Evolutionary conservation across 2,113 vertebrate genomes (phyloP).

Genomic region (Andinoacara biseriatus): DNA sequence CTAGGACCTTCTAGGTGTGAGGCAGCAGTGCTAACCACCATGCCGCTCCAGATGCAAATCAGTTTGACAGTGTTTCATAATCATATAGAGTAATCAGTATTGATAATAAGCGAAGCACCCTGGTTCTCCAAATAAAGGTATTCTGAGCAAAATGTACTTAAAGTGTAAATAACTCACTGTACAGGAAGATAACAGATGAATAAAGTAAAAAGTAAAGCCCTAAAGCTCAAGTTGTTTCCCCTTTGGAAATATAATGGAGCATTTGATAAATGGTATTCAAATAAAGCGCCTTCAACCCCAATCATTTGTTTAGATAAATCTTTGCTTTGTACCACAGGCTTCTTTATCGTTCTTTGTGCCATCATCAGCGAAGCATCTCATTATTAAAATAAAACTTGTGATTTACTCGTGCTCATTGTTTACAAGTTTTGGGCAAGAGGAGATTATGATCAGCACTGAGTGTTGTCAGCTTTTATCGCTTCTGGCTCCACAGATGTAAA

Average conservation of each 20-base stretch:
- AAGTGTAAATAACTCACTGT: background rate
- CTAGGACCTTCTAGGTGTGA: too few relatives aligned
- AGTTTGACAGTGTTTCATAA: background rate
- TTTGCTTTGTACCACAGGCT: background rate
- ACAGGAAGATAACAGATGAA: background rate
- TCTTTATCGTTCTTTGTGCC: background rate
- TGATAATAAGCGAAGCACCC: background rate
- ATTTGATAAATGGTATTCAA: background rate
- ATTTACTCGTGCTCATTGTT: background rate
- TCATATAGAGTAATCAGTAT: background rate
- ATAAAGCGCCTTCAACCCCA: background rate
- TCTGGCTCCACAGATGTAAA: background rate
- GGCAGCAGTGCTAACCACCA: too few relatives aligned
- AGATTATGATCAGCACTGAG: background rate
- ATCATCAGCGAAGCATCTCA: background rate
- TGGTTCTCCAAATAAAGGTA: background rate
- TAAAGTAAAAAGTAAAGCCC: background rate
- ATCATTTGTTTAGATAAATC: background rate
- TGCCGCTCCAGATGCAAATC: background rate
- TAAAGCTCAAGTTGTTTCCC: too few relatives aligned
- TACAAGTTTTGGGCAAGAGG: background rate
- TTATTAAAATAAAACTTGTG: background rate
- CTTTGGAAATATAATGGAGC: too few relatives aligned
- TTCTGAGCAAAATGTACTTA: background rate
- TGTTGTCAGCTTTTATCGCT: background rate